phyloP scores from a whole-genome alignment of 2,888 invertebrate genomes.

The Ophion ventricosus region DNA sequence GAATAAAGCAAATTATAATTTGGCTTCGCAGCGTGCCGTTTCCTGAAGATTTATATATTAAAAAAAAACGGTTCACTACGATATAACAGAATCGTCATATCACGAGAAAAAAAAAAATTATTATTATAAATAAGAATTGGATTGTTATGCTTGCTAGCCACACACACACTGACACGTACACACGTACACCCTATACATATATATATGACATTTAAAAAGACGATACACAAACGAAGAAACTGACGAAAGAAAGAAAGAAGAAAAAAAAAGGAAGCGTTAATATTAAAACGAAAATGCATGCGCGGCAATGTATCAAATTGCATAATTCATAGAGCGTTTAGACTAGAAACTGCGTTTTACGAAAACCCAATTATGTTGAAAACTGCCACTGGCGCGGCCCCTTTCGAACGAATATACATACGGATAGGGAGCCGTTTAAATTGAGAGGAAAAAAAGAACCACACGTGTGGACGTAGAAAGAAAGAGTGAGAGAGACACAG shows the following conservation, averaged over 20 bases:
- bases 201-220: slow-evolving; percentile 67
- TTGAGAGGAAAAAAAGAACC: neutral
- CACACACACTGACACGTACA: slow-evolving; percentile 1
- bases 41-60: slow-evolving; percentile 69
- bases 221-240: slow-evolving; percentile 40
- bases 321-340: slow-evolving; percentile 78
- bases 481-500: slow-evolving; percentile 5
- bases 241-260: slow-evolving; percentile 31
- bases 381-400: slow-evolving; percentile 78
- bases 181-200: slow-evolving; percentile 68
- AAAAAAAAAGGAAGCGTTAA: slow-evolving; percentile 70
- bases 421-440: slow-evolving; percentile 11
- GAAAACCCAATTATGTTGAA: slow-evolving; percentile 78
- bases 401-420: slow-evolving; percentile 18
- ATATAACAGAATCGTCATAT: slow-evolving; percentile 81
- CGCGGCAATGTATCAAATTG: slow-evolving; percentile 81
- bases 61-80: slow-evolving; percentile 71
- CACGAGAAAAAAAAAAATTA: slow-evolving; percentile 73
- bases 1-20: slow-evolving; percentile 76
- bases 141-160: slow-evolving; percentile 82
- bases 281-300: slow-evolving; percentile 76
- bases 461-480: neutral
- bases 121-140: slow-evolving; percentile 72
- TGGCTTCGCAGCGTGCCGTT: slow-evolving; percentile 73
- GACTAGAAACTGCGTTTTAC: slow-evolving; percentile 69